Percentiles rank a stretch among this genome's conserved stretches.
Conservation (phyloP, 1,140 invertebrate species). For the Berghia stephanieae region DNA sequence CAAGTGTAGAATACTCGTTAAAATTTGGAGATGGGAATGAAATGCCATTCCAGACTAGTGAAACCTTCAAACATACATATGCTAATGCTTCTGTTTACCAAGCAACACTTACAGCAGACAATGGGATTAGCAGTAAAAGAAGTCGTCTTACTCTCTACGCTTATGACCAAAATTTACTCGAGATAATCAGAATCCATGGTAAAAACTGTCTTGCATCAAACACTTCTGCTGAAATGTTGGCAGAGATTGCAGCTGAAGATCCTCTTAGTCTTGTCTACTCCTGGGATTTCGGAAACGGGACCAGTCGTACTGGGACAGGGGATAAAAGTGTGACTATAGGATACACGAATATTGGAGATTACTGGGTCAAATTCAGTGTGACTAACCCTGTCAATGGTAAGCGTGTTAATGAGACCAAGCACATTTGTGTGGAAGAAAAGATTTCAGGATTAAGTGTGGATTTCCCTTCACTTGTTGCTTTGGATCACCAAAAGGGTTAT, state of each 20-base stretch:
- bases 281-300: slow-evolving; percentile 38
- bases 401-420: neutral
- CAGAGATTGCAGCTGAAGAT: slow-evolving; percentile 32
- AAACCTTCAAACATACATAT: slow-evolving; percentile 32
- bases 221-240: neutral
- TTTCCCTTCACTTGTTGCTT: slow-evolving; percentile 13
- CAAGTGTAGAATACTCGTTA: slow-evolving; percentile 35
- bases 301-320: neutral
- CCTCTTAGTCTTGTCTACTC: slow-evolving; percentile 22
- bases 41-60: slow-evolving; percentile 11
- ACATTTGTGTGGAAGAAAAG: slow-evolving; percentile 34
- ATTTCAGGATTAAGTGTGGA: slow-evolving; percentile 31
- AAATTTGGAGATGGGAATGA: slow-evolving; percentile 33
- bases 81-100: slow-evolving; percentile 29
- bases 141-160: slow-evolving; percentile 31
- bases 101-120: slow-evolving; percentile 32
- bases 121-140: slow-evolving; percentile 29
- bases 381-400: neutral
- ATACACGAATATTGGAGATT: slow-evolving; percentile 30
- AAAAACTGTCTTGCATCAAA: slow-evolving; percentile 18
- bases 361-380: slow-evolving; percentile 32
- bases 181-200: slow-evolving; percentile 15
- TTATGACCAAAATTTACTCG: slow-evolving; percentile 30
- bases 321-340: neutral
- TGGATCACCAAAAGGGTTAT: slow-evolving; percentile 8